Conservation (phyloP, 2,113 vertebrate species). For the Sapayoa aenigma region DNA sequence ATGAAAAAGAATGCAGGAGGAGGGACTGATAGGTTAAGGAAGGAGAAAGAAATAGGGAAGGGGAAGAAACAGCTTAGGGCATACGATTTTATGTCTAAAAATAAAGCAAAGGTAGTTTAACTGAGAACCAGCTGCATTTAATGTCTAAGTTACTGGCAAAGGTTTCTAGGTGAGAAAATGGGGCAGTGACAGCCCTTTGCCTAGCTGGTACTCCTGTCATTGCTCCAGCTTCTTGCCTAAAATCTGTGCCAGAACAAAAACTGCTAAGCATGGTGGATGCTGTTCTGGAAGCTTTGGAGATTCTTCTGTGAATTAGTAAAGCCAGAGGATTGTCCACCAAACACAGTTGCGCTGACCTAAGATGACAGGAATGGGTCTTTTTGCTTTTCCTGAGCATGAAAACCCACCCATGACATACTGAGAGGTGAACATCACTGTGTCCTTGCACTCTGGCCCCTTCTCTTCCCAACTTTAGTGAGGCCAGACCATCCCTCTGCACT, state of each 20-base stretch:
- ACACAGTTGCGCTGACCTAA: neutral
- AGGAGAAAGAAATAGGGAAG: neutral
- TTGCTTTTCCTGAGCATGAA: neutral
- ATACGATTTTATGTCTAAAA: neutral
- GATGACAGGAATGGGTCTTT: neutral
- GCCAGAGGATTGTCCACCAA: neutral
- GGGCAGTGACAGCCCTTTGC: neutral
- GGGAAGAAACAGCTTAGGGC: neutral
- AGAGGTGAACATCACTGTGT: neutral
- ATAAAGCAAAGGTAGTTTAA: neutral
- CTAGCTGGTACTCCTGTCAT: neutral
- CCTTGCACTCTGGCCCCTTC: neutral
- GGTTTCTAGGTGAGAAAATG: neutral
- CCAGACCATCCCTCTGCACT: neutral
- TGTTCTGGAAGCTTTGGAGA: neutral
- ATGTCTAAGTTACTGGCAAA: neutral
- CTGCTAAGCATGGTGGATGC: neutral
- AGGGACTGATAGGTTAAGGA: neutral
- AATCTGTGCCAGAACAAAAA: neutral
- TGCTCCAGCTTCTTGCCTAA: neutral
- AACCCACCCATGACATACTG: neutral
- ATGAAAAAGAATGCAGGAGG: neutral
- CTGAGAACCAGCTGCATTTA: neutral
- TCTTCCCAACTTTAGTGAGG: neutral
- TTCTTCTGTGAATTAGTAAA: neutral